Evolutionary conservation across 1,140 invertebrate species (phyloP).

Genomic region (Monomorium pharaonis): DNA sequence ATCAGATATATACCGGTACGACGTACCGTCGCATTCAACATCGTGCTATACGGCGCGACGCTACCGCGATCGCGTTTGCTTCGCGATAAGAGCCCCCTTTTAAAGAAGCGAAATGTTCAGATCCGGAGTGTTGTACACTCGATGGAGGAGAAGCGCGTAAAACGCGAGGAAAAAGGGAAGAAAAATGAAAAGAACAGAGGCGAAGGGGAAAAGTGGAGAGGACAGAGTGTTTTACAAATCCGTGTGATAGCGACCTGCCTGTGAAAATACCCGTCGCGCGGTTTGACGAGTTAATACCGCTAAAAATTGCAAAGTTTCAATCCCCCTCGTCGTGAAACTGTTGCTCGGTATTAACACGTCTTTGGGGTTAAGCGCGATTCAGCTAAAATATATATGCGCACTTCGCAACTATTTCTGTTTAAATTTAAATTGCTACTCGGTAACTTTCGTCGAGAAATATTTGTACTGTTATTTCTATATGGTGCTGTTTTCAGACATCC

Average conservation of each 20-base stretch:
- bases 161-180: conserved; percentile 2
- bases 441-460: background rate
- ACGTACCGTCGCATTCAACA: conserved; percentile 24
- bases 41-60: conserved; percentile 11
- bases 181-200: background rate
- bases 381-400: background rate
- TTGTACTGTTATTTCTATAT: background rate
- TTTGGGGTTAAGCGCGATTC: background rate
- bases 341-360: background rate
- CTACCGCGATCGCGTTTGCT: conserved; percentile 43
- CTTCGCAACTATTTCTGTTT: background rate
- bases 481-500: background rate
- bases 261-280: conserved; percentile 12
- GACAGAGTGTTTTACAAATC: conserved; percentile 42
- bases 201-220: background rate
- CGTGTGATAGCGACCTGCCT: background rate
- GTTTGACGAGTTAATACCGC: background rate
- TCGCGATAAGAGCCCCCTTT: conserved; percentile 64
- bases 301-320: background rate
- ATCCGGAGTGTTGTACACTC: conserved; percentile 38
- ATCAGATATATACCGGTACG: conserved; percentile 14
- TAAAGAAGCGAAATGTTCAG: conserved; percentile 65
- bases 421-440: background rate
- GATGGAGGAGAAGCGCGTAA: background rate
- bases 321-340: background rate